phyloP scores from a whole-genome alignment of 2,113 vertebrate genomes.

The Euleptes europaea region DNA sequence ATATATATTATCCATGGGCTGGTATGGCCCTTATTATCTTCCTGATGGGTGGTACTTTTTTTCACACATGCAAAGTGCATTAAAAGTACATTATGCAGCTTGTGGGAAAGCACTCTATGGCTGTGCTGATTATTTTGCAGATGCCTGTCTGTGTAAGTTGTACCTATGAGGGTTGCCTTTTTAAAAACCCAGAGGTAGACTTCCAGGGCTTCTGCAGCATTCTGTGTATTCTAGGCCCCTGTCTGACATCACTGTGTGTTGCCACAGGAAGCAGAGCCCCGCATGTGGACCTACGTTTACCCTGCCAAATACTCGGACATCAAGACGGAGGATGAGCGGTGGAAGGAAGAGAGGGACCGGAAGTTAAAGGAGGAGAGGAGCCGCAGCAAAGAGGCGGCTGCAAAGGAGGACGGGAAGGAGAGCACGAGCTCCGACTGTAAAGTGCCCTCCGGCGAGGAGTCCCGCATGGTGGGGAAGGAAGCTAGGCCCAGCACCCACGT shows the following conservation, averaged over 20 bases:
- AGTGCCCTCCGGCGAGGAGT: constrained; percentile 82
- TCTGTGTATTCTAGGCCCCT: not conserved
- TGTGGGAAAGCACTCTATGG: no score
- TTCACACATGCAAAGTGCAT: no score
- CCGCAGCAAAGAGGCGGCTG: constrained; percentile 84
- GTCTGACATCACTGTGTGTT: constrained; percentile 5
- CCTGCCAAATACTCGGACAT: constrained; percentile 90
- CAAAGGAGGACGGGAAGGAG: constrained; percentile 93
- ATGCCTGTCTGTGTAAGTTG: not conserved
- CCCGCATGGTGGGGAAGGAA: constrained; percentile 89
- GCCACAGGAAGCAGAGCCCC: constrained; percentile 82
- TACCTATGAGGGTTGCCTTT: not conserved
- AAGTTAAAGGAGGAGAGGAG: constrained; percentile 93
- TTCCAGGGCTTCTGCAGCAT: not conserved
- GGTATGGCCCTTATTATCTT: not conserved
- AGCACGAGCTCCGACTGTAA: constrained; percentile 82
- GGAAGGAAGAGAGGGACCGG: constrained; percentile 94
- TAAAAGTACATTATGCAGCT: no score
- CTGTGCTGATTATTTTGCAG: no score
- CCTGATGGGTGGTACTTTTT: not conserved
- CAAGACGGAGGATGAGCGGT: constrained; percentile 86
- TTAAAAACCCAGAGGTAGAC: not conserved
- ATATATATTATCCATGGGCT: not conserved
- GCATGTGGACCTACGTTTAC: constrained; percentile 87
- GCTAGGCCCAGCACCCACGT: constrained; percentile 89